Base-by-base conservation (phyloP, 2,113 vertebrate species). In the Mormyrus iriodes region DNA sequence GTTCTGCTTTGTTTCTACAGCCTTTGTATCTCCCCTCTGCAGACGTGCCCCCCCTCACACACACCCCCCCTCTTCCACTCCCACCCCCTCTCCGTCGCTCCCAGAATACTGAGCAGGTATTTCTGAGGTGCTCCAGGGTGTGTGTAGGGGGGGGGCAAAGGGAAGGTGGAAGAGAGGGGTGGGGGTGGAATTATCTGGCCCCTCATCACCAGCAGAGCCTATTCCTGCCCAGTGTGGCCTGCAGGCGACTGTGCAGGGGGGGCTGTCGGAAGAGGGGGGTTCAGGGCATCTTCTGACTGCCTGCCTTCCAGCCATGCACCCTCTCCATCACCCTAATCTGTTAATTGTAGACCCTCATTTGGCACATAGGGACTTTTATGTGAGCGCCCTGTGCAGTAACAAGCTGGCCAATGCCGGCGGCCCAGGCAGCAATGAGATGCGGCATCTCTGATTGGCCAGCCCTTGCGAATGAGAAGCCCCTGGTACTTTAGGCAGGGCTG, bases 301-400 rank as follows among this genome's bases (percentile, higher is more conserved):
- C 87, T 96, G 95, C 95, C 95, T 95, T 19, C 91, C 94, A 96
- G 95, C 94, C 93, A 95, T 93, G 95, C 94, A 96, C 93, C 95
- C 96, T 96, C 95, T 96, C 96, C 96, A 96, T 96, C 96, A 95
- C 95, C 95, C 95, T 97, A 97, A 97, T 97, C 97, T 96, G 96
- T 96, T 97, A 97, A 97, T 97, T 97, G 96, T 95, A 96, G 94
- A 92, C 92, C 94, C 95, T 96, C 93, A 94, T 93, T 94, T 96
- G 97, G 96, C 96, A 96, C 95, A 97, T 95, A 96, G 95, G 83
- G 94, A 95, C 97, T 96, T 95, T 95, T 96, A 96, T 95, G 96
- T 4, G 2, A 94, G 94, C 96, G 95, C 95, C 95, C 9, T 95
- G 94, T 88, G 94, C 93, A 94, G 95, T 94, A 97, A 96, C 95